Evolutionary conservation across 2,888 invertebrate species (phyloP), one percentile per base, ranked within the genome.

Genomic region (Acrocera orbiculus): DNA sequence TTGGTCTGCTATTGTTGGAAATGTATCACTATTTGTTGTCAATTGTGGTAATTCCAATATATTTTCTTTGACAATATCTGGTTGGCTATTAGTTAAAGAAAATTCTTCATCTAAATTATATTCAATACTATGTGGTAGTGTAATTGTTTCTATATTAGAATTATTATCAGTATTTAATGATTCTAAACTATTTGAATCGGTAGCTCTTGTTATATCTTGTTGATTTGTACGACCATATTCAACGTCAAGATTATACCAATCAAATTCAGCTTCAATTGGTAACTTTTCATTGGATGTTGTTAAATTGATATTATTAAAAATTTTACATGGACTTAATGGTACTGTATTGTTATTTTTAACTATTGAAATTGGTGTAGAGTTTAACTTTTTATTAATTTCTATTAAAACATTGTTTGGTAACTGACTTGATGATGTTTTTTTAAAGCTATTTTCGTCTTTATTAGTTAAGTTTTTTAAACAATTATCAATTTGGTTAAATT

Each of bases 191-290:
- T 42, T 35, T 9, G 38, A 36, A 32, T 45, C 53, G 11, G 45
- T 40, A 4, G 42, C 40, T 39, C 48, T 46, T 4, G 45, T 41
- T 7, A 48, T 34, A 25, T 48, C 48, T 10, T 48, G 42, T 32
- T 47, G 48, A 32, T 44, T 44, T 10, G 47, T 42, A 36, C 48
- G 49, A 1, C 57, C 56, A 44, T 56, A 60, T 38, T 60, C 60
- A 5, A 48, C 57, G 40, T 60, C 60, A 36, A 60, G 44, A 44
- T 60, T 60, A 34, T 60, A 60, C 60, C 59, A 60, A 44, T 60
- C 60, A 36, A 60, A 60, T 39, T 60, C 59, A 1, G 56, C 57
- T 35, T 60, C 56, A 4, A 60, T 41, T 0, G 56, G 56, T 16
- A 57, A 38, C 30, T 47, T 52, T 28, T 45, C 41, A 13, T 35